Evolutionary conservation across 2,888 invertebrate species (phyloP), one percentile per base, ranked within the genome.

Genomic region (Stenichneumon culpator): DNA sequence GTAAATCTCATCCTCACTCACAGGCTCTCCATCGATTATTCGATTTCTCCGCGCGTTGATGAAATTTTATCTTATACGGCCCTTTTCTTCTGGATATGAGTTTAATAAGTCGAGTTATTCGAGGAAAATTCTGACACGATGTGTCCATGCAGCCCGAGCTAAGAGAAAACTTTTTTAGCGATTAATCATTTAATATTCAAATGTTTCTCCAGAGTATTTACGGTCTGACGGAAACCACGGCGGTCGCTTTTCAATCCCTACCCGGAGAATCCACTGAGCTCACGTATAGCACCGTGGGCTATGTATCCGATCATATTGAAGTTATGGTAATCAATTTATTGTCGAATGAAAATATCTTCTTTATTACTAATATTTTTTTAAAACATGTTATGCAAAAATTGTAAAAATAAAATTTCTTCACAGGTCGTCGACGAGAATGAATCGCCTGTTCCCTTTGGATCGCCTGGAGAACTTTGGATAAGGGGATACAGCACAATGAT

Each of bases 401-500:
- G 44, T 47, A 57, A 47, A 54, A 60, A 52, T 60, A 6, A 57
- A 50, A 22, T 1, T 25, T 75, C 72, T 3, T 75, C 54, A 0
- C 84, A 96, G 96, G 95, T 97, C 1, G 95, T 98, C 0, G 96
- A 97, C 90, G 94, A 94, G 0, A 92, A 95, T 0, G 96, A 96
- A 0, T 92, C 95, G 0, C 94, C 96, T 3, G 97, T 98, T 0
- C 97, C 97, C 0, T 94, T 96, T 72, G 97, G 97, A 0, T 94
- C 94, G 16, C 94, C 96, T 0, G 98, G 98, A 0, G 98, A 98
- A 94, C 94, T 98, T 69, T 95, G 96, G 91, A 94, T 96, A 0
- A 95, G 97, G 36, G 97, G 98, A 0, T 98, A 97, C 93, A 94
- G 93, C 83, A 96, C 94, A n/a, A 98, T 98, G 97, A 94, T 96